These are phyloP conservation scores for Prolemur simus DNA, from an alignment of 2,113 vertebrate species.

Conservation along the genomic window DNA sequence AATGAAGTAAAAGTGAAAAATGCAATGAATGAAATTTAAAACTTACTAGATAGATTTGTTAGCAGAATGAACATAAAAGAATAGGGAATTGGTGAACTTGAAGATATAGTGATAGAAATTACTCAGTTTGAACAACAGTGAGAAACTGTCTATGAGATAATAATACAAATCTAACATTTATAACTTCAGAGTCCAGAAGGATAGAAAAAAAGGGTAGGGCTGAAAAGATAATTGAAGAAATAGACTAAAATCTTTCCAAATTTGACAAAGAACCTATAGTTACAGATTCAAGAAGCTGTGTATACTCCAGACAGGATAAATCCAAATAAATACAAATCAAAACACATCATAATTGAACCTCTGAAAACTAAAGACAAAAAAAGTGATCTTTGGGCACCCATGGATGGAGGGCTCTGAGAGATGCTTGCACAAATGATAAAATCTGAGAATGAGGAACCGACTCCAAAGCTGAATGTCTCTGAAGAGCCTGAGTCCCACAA, in stretches of 20 bases:
- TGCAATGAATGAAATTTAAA: not conserved
- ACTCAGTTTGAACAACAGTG: not conserved
- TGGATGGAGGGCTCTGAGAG: not conserved
- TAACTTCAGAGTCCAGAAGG: not conserved
- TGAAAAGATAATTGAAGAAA: not conserved
- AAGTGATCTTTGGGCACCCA: too few species aligned
- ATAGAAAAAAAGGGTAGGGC: not conserved
- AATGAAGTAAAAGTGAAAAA: not conserved
- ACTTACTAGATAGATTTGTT: not conserved
- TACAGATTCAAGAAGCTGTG: not conserved
- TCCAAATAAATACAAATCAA: not conserved
- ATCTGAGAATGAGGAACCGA: not conserved
- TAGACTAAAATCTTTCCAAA: not conserved
- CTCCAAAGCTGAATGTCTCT: not conserved
- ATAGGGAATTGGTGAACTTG: not conserved
- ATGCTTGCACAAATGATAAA: not conserved
- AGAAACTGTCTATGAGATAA: not conserved
- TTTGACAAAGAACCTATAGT: not conserved
- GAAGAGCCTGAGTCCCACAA: not conserved
- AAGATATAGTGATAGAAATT: not conserved
- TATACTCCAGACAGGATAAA: not conserved
- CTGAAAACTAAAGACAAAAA: not conserved
- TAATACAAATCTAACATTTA: not conserved
- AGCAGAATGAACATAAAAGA: not conserved
- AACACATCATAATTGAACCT: not conserved